Evolutionary conservation across 2,113 vertebrate genomes (phyloP), one percentile per base, ranked within the genome.

Genomic region (Sinocyclocheilus maitianheensis): DNA sequence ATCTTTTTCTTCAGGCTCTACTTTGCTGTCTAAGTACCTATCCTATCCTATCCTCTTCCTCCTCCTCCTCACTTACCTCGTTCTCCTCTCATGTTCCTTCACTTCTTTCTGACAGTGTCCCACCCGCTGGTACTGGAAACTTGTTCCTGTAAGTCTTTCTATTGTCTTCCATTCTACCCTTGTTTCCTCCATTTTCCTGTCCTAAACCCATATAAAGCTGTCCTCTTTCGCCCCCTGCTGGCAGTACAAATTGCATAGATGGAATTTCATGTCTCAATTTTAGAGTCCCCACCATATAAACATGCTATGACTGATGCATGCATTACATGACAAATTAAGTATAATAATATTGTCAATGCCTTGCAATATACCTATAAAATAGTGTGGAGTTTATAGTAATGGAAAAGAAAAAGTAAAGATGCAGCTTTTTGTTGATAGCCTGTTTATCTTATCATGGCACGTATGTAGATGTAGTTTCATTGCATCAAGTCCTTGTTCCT

Each of bases 61-160:
- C 5, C 60, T 43, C 22, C 82, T 83, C 85, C 51, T 80, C 46
- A 79, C 80, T 69, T 83, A 43, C 34, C 71, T 75, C 77, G 80
- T 85, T 90, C 86, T 89, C 30, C 84, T 90, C 82, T 89, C 37
- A 53, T 46, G 2, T 51, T 82, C 74, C 63, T 40, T 81, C 81
- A 63, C 89, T 85, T 89, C 46, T 48, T 74, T 89, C 88, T 91
- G 86, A 92, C 94, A 96, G 94, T 96, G 95, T 93, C 93, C 94
- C 86, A 94, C 93, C 87, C 94, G 94, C 92, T 96, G 94, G 95
- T 96, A 96, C 92, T 95, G 95, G 95, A 95, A 95, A 92, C 95
- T 95, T 94, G 93, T 95, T 93, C 95, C 95, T 95, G 94, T 95
- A 95, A 95, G 95, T 95, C 93, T 91, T 58, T 89, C 40, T 89